phyloP scores from a whole-genome alignment of 1,140 invertebrate genomes.

The Panagrolaimus sp. region DNA sequence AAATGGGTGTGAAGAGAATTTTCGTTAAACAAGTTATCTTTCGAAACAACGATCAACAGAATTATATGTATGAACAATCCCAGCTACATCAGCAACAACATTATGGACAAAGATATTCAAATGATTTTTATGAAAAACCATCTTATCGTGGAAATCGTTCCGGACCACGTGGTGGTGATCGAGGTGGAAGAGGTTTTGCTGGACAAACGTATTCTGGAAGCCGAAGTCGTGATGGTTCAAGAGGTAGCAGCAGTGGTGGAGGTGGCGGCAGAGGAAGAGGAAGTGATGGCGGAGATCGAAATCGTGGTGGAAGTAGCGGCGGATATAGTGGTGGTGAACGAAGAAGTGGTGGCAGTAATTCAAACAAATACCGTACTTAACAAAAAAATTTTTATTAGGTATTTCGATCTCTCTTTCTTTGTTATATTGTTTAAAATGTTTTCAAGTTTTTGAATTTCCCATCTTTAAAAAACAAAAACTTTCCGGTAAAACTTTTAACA shows the following conservation, averaged over 20 bases:
- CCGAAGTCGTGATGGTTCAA: not conserved
- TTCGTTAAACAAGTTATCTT: not conserved
- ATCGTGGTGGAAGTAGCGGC: too few relatives aligned
- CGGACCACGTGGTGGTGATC: too few relatives aligned
- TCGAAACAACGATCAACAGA: not conserved
- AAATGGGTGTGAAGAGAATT: not conserved
- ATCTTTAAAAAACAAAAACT: too few relatives aligned
- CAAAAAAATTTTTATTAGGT: too few relatives aligned
- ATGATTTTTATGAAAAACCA: not conserved
- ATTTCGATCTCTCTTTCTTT: too few relatives aligned
- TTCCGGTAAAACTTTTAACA: too few relatives aligned
- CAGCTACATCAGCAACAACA: constrained; percentile 1
- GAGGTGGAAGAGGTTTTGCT: not conserved
- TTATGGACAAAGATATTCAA: not conserved
- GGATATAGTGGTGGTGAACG: too few relatives aligned
- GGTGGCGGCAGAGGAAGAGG: not conserved
- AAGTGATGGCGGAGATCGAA: constrained; percentile 2
- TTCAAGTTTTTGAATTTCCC: too few relatives aligned
- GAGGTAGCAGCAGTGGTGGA: not conserved
- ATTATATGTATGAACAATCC: not conserved
- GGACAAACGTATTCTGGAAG: not conserved
- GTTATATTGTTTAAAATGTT: too few relatives aligned
- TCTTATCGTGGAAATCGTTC: too few relatives aligned
- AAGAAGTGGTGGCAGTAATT: too few relatives aligned
- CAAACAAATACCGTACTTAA: too few relatives aligned